Conservation (phyloP, 2,888 invertebrate genomes). For the Oxytorus armatus region DNA sequence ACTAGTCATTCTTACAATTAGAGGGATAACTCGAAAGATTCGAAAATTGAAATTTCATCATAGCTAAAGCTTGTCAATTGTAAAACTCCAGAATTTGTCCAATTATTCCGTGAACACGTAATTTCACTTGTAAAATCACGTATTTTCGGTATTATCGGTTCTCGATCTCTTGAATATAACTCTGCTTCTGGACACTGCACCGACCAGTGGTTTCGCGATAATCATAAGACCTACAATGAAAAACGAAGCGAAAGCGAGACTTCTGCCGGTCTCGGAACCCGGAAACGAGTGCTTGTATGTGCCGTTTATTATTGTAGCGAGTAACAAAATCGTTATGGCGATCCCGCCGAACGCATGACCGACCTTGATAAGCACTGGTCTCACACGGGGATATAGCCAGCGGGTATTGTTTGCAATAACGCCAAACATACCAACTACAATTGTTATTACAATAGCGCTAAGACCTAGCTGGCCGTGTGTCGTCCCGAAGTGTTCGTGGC, state of each 20-base stretch:
- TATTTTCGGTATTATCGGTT: slow-evolving; percentile 41
- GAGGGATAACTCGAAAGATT: too few species aligned
- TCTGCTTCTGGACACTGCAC: slow-evolving; percentile 75
- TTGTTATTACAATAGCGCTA: slow-evolving; percentile 74
- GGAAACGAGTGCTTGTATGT: slow-evolving; percentile 76
- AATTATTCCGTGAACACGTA: neutral
- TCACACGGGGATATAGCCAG: slow-evolving; percentile 78
- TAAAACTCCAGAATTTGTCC: too few species aligned
- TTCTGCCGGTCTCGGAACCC: slow-evolving; percentile 73
- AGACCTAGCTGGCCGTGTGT: slow-evolving; percentile 78
- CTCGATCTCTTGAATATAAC: slow-evolving; percentile 72
- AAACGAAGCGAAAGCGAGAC: slow-evolving; percentile 75
- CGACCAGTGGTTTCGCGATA: slow-evolving; percentile 79
- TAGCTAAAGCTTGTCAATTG: too few species aligned
- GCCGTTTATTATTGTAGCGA: slow-evolving; percentile 79
- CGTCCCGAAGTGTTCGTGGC: slow-evolving; percentile 74
- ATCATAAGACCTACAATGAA: slow-evolving; percentile 77
- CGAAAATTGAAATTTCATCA: too few species aligned
- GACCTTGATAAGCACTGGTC: slow-evolving; percentile 79
- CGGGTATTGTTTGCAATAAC: slow-evolving; percentile 78
- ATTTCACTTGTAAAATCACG: slow-evolving; percentile 27
- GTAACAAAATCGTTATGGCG: slow-evolving; percentile 73
- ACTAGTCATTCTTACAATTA: too few species aligned
- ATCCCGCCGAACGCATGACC: slow-evolving; percentile 79
- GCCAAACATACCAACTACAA: slow-evolving; percentile 74